Base-by-base conservation (phyloP, 2,888 invertebrate species). In the Drosophila subquinaria region DNA sequence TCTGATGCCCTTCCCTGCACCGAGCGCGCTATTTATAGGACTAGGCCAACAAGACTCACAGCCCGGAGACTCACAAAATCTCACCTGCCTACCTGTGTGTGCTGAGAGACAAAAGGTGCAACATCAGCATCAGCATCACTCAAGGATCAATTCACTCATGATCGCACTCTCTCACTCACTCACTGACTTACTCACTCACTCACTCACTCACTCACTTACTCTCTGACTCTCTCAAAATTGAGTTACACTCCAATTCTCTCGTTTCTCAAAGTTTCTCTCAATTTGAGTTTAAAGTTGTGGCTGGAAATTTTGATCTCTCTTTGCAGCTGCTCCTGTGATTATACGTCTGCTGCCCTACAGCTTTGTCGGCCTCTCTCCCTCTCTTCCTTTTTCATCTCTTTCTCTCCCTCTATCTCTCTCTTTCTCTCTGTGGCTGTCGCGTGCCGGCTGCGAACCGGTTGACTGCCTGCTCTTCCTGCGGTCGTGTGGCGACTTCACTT, bases 1-100 rank as follows among this genome's bases (percentile, higher is more conserved):
- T 91, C 91, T 92, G 92, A 92, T 92, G 92, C 92, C 92, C 92
- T 92, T 92, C 92, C 81, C 90, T 83, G 84, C 82, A 73, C 87
- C 66, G 80, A 66, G 69, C 65, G 52, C 79, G 66, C 86, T 90
- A 90, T 91, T 90, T 91, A 90, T 91, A 90, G 87, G 72, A 30
- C 60, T 38, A 73, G 76, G 68, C 76, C 76, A 33, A 33, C 43
- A 2, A 1, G 8, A 8, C 27, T 27, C 27, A 5, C 27, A 27
- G 27, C 6, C 27, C 27, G 1, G 5, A 4, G 11, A n/a, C 47
- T 47, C 48, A 40, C 30, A 60, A 6, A 8, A 30, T 82, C 88
- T 76, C 81, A 79, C 79, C 79, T 79, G 79, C 79, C 76, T 47
- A 56, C 55, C 85, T 83, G 73, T 61, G 48, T 51, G 61, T 68